Evolutionary conservation across 2,797 vertebrate species (phyloP).

Genomic region (Ceryle rudis): DNA sequence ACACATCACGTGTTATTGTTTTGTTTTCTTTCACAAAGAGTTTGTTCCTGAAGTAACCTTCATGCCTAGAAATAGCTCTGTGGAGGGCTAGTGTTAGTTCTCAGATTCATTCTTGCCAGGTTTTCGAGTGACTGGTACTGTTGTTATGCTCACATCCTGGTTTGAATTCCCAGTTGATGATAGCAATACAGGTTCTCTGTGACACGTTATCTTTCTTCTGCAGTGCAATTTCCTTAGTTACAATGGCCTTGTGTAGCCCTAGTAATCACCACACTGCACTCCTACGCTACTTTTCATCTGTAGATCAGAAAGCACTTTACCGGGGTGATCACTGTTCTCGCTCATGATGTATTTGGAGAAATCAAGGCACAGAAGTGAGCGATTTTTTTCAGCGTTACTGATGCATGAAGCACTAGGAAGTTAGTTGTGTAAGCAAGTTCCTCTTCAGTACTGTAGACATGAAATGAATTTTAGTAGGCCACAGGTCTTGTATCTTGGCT

Average conservation of each 20-base stretch:
- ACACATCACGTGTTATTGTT: background rate
- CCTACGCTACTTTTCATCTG: background rate
- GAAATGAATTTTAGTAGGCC: background rate
- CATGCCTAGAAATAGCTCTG: background rate
- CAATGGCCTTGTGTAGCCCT: background rate
- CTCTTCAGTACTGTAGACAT: background rate
- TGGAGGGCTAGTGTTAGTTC: background rate
- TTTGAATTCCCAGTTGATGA: background rate
- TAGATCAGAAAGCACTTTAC: background rate
- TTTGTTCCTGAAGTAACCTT: background rate
- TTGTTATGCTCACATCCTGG: background rate
- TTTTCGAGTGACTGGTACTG: background rate
- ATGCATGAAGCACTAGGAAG: background rate
- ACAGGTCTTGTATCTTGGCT: background rate
- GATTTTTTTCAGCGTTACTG: background rate
- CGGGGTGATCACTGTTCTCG: background rate
- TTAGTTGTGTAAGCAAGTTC: background rate
- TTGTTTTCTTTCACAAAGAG: background rate
- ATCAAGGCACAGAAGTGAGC: background rate
- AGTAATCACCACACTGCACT: background rate
- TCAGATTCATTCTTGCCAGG: background rate
- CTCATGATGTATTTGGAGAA: background rate
- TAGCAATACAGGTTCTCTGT: background rate
- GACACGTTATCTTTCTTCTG: fast-evolving
- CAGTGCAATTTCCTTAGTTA: background rate